Base-by-base conservation (phyloP, 2,113 vertebrate genomes). In the Cisticola juncidis region DNA sequence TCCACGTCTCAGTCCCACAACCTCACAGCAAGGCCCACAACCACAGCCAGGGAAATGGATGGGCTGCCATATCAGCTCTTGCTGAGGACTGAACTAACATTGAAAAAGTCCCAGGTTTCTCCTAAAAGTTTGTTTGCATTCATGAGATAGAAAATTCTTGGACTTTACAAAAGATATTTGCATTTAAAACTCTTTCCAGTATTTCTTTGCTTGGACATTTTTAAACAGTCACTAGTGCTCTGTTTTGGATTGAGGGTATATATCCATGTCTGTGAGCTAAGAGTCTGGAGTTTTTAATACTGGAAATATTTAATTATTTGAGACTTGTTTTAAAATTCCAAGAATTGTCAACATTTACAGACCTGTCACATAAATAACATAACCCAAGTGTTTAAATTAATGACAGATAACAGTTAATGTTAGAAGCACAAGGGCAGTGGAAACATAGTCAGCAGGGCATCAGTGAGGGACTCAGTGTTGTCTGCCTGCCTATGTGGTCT, bases 1-100 rank as follows among this genome's bases (percentile, higher is more conserved):
- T 36, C 31, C 28, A 38, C 38, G 38, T 42, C 23, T 40, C 44
- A 2, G 57, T 33, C 8, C 17, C 35, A 7, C 23, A 31, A 0
- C 45, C 36, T 36, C 20, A 20, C 42, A 22, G 42, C 0, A 3
- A 36, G 48, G n/a, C 28, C n/a, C 0, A 2, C 29, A 28, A 2
- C 29, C 22, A 9, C 26, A 61, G 31, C 10, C 35, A 15, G 17
- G 17, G 51, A 20, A 11, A 11, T 1, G 8, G 21, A 16, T 3
- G 3, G 33, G 23, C 6, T 71, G 61, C 26, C 6, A 1, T 4
- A 11, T 10, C 9, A 76, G 14, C 24, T 42, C 40, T 29, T 44
- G 57, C 81, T 38, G 57, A 51, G 61, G 51, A 64, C 23, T 35
- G 48, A 51, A 29, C 4, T 33, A 44, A 16, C 4, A 25, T 0